phyloP scores from a whole-genome alignment of 1,140 invertebrate genomes.

The Akabosia matsudoensis region DNA sequence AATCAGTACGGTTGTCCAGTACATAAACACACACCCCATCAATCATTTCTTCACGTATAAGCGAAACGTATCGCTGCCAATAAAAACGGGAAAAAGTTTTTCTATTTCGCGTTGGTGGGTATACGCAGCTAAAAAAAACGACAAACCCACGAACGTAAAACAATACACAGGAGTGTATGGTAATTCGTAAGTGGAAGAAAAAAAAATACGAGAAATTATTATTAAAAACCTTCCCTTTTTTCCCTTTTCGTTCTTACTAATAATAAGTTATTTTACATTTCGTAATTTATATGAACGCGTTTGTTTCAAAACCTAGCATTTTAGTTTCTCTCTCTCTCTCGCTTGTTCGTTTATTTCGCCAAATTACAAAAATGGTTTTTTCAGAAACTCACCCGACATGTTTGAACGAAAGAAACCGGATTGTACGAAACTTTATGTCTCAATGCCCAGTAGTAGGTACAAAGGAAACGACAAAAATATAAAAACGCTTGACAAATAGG shows the following conservation, averaged over 20 bases:
- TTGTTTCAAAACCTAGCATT: background rate
- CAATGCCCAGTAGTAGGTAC: no score
- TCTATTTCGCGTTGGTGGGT: background rate
- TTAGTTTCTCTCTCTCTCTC: no score
- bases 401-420: background rate
- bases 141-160: background rate
- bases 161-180: background rate
- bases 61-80: background rate
- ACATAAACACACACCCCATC: background rate
- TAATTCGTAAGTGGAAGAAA: background rate
- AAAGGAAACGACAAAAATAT: no score
- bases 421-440: no score
- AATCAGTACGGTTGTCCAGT: background rate
- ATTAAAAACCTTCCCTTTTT: background rate
- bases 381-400: background rate
- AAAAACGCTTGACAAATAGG: no score
- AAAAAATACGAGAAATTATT: no score
- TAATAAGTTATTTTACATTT: no score
- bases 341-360: background rate
- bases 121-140: background rate
- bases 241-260: no score
- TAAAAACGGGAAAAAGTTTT: background rate
- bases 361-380: slow-evolving; percentile 1
- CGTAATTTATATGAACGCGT: no score
- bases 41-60: slow-evolving; percentile 9